A percentile compares a stretch with the other conserved stretches of the same genome.
These are phyloP conservation scores for Tipula unca DNA, from an alignment of 2,888 invertebrate genomes.

Conservation along the genomic window DNA sequence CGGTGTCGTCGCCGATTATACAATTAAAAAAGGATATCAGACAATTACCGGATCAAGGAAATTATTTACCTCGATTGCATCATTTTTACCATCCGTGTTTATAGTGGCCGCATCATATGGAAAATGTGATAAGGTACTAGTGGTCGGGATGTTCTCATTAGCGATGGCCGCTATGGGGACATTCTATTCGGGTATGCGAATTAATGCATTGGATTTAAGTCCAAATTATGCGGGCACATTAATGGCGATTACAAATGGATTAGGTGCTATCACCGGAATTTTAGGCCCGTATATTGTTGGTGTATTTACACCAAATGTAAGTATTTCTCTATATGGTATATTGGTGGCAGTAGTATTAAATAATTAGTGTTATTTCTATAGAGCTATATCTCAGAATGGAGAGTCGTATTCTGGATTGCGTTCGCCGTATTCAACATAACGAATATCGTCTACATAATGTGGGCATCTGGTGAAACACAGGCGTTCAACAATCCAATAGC, in stretches of 20 bases:
- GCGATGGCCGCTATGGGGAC: slow-evolving; percentile 64
- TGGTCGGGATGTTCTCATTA: slow-evolving; percentile 54
- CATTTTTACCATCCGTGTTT: slow-evolving; percentile 57
- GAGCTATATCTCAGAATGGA: slow-evolving; percentile 62
- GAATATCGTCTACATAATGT: slow-evolving; percentile 58
- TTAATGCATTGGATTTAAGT: slow-evolving; percentile 58
- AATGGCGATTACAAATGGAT: slow-evolving; percentile 62
- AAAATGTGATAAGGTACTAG: slow-evolving; percentile 53
- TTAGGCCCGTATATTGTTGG: slow-evolving; percentile 60
- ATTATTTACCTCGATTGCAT: slow-evolving; percentile 58
- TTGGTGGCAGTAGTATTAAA: neutral
- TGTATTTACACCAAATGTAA: slow-evolving; percentile 53
- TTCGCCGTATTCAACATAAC: slow-evolving; percentile 57
- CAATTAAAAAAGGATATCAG: slow-evolving; percentile 51
- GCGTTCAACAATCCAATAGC: neutral
- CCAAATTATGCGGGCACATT: slow-evolving; percentile 58
- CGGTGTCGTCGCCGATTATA: slow-evolving; percentile 59
- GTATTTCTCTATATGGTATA: neutral
- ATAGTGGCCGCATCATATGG: slow-evolving; percentile 61
- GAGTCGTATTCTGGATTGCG: slow-evolving; percentile 71
- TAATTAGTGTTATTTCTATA: slow-evolving; percentile 30
- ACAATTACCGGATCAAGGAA: slow-evolving; percentile 51
- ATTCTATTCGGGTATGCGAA: slow-evolving; percentile 62
- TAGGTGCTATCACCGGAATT: slow-evolving; percentile 65
- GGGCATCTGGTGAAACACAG: slow-evolving; percentile 65